phyloP scores from a whole-genome alignment of 1,140 invertebrate genomes.

The Pseudomyrmex concolor region DNA sequence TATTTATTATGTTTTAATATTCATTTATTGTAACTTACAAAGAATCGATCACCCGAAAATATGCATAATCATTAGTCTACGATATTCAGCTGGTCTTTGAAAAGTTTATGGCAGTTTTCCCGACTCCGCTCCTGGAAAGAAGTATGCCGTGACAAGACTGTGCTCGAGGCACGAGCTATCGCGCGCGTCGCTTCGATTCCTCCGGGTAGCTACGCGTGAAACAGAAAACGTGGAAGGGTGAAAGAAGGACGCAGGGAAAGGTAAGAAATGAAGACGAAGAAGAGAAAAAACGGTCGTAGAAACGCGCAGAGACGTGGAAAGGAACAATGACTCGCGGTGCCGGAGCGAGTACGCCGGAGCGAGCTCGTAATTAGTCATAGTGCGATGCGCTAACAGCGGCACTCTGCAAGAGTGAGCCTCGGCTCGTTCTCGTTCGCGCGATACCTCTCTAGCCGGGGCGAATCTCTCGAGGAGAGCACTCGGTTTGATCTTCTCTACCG shows the following conservation, averaged over 20 bases:
- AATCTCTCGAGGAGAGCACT: constrained; percentile 58
- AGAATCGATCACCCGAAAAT: not conserved
- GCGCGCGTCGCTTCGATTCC: constrained; percentile 62
- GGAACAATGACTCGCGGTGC: constrained; percentile 73
- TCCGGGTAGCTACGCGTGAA: constrained; percentile 55
- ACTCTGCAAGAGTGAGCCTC: constrained; percentile 83
- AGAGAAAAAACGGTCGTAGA: constrained; percentile 23
- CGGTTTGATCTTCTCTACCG: constrained; percentile 61
- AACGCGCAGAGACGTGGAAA: constrained; percentile 68
- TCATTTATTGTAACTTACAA: no score
- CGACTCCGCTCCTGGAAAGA: constrained; percentile 33
- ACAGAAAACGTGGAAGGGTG: constrained; percentile 1
- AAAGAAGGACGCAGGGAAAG: not conserved
- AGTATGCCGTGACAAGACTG: constrained; percentile 60
- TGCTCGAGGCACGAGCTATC: constrained; percentile 71
- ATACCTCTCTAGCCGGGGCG: constrained; percentile 35
- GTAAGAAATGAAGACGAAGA: not conserved
- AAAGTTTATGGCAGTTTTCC: constrained; percentile 13
- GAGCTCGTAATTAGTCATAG: constrained; percentile 84
- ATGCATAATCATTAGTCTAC: not conserved
- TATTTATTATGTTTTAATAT: no score
- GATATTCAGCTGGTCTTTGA: not conserved
- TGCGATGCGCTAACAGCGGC: constrained; percentile 85
- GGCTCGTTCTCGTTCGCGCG: constrained; percentile 65
- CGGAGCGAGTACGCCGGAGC: constrained; percentile 66